Evolutionary conservation across 1,140 invertebrate genomes (phyloP).

Genomic region (Trachelipus rathkii): DNA sequence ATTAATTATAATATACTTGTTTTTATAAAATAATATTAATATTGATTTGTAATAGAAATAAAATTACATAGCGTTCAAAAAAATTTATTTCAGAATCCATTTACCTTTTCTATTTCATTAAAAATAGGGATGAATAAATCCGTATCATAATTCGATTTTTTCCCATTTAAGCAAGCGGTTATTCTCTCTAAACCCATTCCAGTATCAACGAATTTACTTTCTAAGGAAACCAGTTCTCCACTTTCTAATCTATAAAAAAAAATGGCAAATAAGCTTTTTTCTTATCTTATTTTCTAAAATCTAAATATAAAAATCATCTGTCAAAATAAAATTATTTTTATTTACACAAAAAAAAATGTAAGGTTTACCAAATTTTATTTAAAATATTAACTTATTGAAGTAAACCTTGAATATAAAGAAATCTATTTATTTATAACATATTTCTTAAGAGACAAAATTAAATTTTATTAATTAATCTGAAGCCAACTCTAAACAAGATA

Average conservation of each 20-base stretch:
- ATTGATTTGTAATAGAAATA: neutral
- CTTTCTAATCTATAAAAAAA: conserved; percentile 49
- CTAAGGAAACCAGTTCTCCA: conserved; percentile 61
- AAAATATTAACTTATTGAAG: too few relatives aligned
- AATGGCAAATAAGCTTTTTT: neutral
- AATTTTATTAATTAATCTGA: too few relatives aligned
- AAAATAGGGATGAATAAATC: conserved; percentile 86
- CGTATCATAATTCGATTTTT: conserved; percentile 81
- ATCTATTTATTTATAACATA: too few relatives aligned
- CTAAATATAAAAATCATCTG: too few relatives aligned
- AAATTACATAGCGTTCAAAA: neutral
- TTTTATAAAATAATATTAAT: neutral
- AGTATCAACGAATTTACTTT: conserved; percentile 74
- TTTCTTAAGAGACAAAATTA: too few relatives aligned
- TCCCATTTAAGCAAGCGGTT: conserved; percentile 69
- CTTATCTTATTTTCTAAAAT: too few relatives aligned
- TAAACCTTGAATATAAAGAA: too few relatives aligned
- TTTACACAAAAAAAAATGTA: too few relatives aligned
- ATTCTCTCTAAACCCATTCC: conserved; percentile 88
- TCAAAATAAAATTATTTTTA: too few relatives aligned
- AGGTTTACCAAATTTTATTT: too few relatives aligned
- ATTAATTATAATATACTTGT: neutral
- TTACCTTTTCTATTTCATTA: conserved; percentile 66
- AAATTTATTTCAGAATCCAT: neutral
- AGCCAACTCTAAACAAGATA: too few relatives aligned